Evolutionary conservation across 2,888 invertebrate genomes (phyloP).

Genomic region (Hypolimnas misippus): DNA sequence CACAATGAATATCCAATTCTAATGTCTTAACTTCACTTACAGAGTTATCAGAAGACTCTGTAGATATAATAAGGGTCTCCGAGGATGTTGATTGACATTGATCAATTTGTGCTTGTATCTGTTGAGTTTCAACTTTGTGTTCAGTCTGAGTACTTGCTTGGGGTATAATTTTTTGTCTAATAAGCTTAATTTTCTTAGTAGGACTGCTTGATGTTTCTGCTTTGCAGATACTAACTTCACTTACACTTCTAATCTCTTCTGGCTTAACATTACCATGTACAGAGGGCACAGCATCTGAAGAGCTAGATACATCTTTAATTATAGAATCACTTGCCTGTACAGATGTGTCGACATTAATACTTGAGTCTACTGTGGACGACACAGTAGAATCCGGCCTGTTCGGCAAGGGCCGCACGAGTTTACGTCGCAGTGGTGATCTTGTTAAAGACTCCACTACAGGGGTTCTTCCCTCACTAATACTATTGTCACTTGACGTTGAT

Average conservation of each 20-base stretch:
- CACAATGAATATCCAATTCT: conserved; percentile 17
- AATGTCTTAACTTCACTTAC: conserved; percentile 32
- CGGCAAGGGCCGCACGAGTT: conserved; percentile 70
- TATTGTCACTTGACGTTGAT: conserved; percentile 78
- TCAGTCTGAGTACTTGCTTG: conserved; percentile 54
- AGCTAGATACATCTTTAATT: conserved; percentile 78
- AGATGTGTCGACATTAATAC: conserved; percentile 53
- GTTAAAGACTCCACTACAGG: conserved; percentile 55
- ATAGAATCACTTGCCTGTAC: conserved; percentile 62
- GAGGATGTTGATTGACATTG: conserved; percentile 73
- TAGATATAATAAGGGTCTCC: conserved; percentile 48
- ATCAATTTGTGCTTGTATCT: conserved; percentile 51
- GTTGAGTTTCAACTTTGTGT: conserved; percentile 45
- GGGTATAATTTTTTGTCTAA: conserved; percentile 70
- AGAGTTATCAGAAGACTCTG: conserved; percentile 47
- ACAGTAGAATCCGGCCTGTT: conserved; percentile 77
- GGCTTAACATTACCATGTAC: conserved; percentile 69
- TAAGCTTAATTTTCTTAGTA: conserved; percentile 77
- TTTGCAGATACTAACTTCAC: conserved; percentile 79
- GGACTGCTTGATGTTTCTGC: conserved; percentile 77
- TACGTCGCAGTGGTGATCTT: conserved; percentile 67
- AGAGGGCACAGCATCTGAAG: conserved; percentile 72
- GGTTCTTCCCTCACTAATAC: conserved; percentile 66
- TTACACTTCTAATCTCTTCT: conserved; percentile 76
- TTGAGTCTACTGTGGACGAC: conserved; percentile 75